Conservation (phyloP, 2,797 vertebrate species). For the Darevskia mixta region DNA sequence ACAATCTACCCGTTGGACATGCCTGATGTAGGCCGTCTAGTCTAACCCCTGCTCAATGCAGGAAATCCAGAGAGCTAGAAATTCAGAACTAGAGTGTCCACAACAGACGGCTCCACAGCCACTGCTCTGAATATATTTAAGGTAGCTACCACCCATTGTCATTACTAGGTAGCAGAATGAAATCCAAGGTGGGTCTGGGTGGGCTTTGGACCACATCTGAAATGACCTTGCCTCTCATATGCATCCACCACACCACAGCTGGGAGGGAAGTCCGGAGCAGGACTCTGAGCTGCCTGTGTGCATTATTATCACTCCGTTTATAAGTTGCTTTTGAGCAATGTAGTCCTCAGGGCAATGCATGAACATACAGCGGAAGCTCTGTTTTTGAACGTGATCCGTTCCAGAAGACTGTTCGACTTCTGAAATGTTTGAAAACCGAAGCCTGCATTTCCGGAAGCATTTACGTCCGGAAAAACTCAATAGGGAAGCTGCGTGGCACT, state of each 20-base stretch:
- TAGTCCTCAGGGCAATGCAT: not conserved
- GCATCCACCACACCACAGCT: rapidly evolving
- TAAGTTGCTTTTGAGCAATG: not conserved
- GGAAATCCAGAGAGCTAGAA: too few species aligned
- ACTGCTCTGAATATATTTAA: too few species aligned
- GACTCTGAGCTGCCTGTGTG: not conserved
- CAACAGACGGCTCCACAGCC: too few species aligned
- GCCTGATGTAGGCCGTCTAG: not conserved
- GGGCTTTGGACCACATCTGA: not conserved
- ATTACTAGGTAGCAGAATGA: not conserved
- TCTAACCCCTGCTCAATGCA: too few species aligned
- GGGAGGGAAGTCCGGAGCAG: not conserved
- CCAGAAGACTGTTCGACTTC: too few species aligned
- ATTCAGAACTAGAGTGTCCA: too few species aligned
- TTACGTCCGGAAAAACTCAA: too few species aligned
- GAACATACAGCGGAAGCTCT: not conserved
- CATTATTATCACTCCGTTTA: not conserved
- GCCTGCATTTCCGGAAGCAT: too few species aligned
- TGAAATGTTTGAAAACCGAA: too few species aligned
- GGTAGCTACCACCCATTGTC: not conserved
- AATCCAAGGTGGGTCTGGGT: not conserved
- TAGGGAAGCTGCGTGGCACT: too few species aligned
- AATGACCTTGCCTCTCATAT: not conserved
- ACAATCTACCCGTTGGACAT: too few species aligned
- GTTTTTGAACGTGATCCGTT: rapidly evolving